A percentile compares a stretch with the other conserved stretches of the same genome.
Conservation (phyloP, 2,797 vertebrate species). For the Galago senegalensis region DNA sequence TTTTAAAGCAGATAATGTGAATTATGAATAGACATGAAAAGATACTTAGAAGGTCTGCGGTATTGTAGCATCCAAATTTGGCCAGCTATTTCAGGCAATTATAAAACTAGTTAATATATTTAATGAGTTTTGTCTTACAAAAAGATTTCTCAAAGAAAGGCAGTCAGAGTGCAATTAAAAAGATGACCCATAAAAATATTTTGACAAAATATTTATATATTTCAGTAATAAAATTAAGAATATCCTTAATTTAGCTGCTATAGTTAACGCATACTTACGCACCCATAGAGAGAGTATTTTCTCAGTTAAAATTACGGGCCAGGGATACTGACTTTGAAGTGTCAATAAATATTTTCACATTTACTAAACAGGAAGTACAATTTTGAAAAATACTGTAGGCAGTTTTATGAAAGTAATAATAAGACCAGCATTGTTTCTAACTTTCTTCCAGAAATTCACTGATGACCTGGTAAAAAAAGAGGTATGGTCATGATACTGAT, state of each 20-base stretch:
- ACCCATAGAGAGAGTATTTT: not conserved
- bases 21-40: slow-evolving; percentile 1
- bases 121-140: slow-evolving; percentile 42
- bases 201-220: not conserved
- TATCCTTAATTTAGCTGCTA: not conserved
- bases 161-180: slow-evolving; percentile 10
- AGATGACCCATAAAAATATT: not conserved
- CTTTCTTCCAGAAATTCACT: slow-evolving; percentile 3
- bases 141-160: not conserved
- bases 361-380: slow-evolving; percentile 19
- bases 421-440: slow-evolving; percentile 20
- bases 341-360: slow-evolving; percentile 23
- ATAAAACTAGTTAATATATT: slow-evolving; percentile 11
- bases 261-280: not conserved
- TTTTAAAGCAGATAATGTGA: slow-evolving; percentile 50
- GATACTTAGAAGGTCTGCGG: not conserved
- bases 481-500: not conserved
- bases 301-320: not conserved
- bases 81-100: not conserved
- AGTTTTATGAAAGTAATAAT: slow-evolving; percentile 54
- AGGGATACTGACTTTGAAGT: slow-evolving; percentile 28
- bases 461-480: not conserved
- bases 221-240: slow-evolving; percentile 25
- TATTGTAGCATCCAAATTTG: slow-evolving; percentile 34
- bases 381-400: slow-evolving; percentile 10